These are phyloP conservation scores for Rhodophaea formosa DNA, from an alignment of 2,888 invertebrate species.

Conservation along the genomic window DNA sequence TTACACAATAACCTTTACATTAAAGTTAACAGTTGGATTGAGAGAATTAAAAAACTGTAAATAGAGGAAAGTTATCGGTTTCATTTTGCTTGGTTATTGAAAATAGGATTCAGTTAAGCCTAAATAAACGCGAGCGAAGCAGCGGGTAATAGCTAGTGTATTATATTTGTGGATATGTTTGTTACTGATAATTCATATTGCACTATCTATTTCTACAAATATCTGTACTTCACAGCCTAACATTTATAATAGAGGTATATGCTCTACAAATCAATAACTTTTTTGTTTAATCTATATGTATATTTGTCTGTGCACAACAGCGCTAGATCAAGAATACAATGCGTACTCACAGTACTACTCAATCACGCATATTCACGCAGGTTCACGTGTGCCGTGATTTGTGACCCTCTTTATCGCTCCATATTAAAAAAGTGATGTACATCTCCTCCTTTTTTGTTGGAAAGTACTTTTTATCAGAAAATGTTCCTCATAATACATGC, in stretches of 20 bases:
- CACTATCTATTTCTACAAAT: not conserved
- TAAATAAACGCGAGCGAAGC: too few species aligned
- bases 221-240: too few species aligned
- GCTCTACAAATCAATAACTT: too few species aligned
- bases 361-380: slow-evolving; percentile 1
- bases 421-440: slow-evolving; percentile 14
- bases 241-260: too few species aligned
- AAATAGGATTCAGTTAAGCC: too few species aligned
- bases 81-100: too few species aligned
- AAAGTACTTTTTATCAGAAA: not conserved
- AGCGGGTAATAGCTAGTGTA: too few species aligned
- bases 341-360: slow-evolving; percentile 4
- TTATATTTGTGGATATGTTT: too few species aligned
- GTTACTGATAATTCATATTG: not conserved
- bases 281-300: not conserved
- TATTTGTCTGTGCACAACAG: not conserved
- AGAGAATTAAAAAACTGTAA: too few species aligned
- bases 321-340: slow-evolving; percentile 1
- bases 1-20: too few species aligned
- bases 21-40: too few species aligned
- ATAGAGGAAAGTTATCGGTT: too few species aligned
- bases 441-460: not conserved
- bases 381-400: slow-evolving; percentile 8
- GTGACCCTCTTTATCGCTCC: slow-evolving; percentile 2
- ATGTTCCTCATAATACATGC: not conserved